A percentile compares a stretch with the other conserved stretches of the same genome.
Conservation (phyloP, 2,888 invertebrate genomes). For the Thera britannica region DNA sequence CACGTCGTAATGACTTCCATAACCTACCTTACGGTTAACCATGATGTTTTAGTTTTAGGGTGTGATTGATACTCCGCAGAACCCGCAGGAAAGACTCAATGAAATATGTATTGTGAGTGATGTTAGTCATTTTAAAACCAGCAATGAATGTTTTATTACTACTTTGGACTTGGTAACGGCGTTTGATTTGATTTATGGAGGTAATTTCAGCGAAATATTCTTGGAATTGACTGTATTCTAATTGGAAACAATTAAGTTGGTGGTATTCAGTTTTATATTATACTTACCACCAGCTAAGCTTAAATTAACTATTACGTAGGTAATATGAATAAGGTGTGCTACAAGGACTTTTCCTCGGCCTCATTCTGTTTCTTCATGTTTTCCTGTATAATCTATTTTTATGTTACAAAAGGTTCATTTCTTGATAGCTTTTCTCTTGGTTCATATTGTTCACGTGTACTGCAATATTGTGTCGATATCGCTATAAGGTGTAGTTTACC, state of each 20-base stretch:
- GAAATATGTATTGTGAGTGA: conserved; percentile 9
- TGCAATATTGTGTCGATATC: not conserved
- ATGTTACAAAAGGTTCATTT: not conserved
- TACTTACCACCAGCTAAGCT: too few species aligned
- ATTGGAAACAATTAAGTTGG: too few species aligned
- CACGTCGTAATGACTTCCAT: conserved; percentile 16
- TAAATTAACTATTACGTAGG: too few species aligned
- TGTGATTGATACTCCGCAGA: conserved; percentile 26
- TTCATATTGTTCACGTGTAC: not conserved
- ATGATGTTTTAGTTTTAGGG: conserved; percentile 5
- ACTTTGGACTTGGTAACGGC: conserved; percentile 13
- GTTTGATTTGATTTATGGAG: conserved; percentile 7
- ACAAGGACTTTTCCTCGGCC: not conserved
- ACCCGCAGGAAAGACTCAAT: conserved; percentile 2
- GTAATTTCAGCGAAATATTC: conserved; percentile 1
- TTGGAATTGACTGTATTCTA: not conserved
- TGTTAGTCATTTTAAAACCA: conserved; percentile 4
- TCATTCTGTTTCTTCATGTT: not conserved
- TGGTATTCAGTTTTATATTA: too few species aligned
- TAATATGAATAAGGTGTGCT: too few species aligned
- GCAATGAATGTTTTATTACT: conserved; percentile 3
- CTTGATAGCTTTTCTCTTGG: not conserved
- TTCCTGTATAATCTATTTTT: not conserved
- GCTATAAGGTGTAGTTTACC: conserved; percentile 13
- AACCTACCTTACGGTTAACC: conserved; percentile 28